Evolutionary conservation across 2,888 invertebrate species (phyloP).

Genomic region (Urechis unicinctus): DNA sequence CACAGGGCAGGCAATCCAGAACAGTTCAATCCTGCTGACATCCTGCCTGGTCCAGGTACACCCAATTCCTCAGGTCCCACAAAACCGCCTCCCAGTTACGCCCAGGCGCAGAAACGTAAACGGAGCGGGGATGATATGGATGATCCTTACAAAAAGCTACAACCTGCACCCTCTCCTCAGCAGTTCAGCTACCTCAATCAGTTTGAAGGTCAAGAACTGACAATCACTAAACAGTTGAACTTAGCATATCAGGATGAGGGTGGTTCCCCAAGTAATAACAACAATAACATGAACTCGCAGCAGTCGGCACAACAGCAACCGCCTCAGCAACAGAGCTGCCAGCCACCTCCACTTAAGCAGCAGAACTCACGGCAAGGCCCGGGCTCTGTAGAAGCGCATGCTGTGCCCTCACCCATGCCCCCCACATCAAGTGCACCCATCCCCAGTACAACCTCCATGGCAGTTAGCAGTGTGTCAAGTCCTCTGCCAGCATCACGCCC

Average conservation of each 20-base stretch:
- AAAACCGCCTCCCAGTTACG: slow-evolving; percentile 49
- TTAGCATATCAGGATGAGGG: slow-evolving; percentile 59
- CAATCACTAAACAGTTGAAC: slow-evolving; percentile 92
- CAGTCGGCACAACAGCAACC: not conserved
- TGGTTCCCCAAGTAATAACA: not conserved
- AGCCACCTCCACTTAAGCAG: slow-evolving; percentile 11
- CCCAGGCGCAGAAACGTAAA: slow-evolving; percentile 34
- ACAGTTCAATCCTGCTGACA: slow-evolving; percentile 36
- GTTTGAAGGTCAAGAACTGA: slow-evolving; percentile 92
- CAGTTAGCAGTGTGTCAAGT: slow-evolving; percentile 18
- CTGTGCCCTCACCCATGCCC: slow-evolving; percentile 27
- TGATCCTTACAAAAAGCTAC: slow-evolving; percentile 61
- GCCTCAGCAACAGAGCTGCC: slow-evolving; percentile 17
- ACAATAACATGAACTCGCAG: not conserved
- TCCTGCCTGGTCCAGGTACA: slow-evolving; percentile 17
- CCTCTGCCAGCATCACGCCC: slow-evolving; percentile 34
- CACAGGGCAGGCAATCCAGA: slow-evolving; percentile 46
- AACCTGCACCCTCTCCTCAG: slow-evolving; percentile 88
- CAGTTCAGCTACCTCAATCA: slow-evolving; percentile 92
- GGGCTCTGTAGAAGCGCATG: not conserved
- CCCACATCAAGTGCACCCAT: slow-evolving; percentile 23
- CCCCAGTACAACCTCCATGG: slow-evolving; percentile 15
- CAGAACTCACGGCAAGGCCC: slow-evolving; percentile 22
- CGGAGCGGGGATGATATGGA: slow-evolving; percentile 55
- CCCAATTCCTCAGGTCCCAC: slow-evolving; percentile 16